A percentile compares a stretch with the other conserved stretches of the same genome.
These are phyloP conservation scores for Alaudala cheleensis DNA, from an alignment of 2,113 vertebrate genomes.

Conservation along the genomic window DNA sequence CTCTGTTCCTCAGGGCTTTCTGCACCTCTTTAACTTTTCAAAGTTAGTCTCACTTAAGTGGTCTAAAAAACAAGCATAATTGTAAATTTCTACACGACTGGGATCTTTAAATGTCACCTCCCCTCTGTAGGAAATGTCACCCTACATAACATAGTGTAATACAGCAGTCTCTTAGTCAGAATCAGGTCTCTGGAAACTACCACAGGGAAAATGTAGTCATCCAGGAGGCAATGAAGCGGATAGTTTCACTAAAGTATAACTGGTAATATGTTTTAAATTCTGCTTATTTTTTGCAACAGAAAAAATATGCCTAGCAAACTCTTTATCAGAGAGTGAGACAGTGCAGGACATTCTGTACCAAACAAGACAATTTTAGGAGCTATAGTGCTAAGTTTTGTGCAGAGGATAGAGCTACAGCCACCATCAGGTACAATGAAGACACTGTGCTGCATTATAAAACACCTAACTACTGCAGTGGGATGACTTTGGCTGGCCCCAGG, in stretches of 20 bases:
- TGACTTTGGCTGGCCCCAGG: not conserved
- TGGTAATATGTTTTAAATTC: not conserved
- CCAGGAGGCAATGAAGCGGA: not conserved
- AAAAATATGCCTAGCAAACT: not conserved
- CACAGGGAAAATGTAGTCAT: constrained; percentile 4
- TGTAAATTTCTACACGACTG: constrained; percentile 12
- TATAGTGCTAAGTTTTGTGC: not conserved
- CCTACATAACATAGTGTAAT: not conserved
- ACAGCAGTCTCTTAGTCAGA: constrained; percentile 14
- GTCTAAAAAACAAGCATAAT: not conserved
- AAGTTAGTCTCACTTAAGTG: constrained; percentile 5
- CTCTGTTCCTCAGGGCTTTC: not conserved
- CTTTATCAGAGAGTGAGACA: not conserved
- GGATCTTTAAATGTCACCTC: constrained; percentile 9
- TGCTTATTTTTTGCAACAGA: not conserved
- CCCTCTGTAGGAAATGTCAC: constrained; percentile 14
- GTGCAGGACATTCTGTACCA: not conserved
- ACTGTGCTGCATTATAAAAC: not conserved
- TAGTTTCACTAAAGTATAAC: not conserved
- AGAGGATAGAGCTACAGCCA: not conserved
- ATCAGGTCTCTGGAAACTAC: constrained; percentile 36
- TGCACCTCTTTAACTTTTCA: not conserved
- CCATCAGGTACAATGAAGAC: not conserved
- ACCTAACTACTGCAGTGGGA: not conserved
- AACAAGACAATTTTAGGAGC: not conserved